phyloP scores from a whole-genome alignment of 1,140 invertebrate genomes.

The Ceratina japonica region DNA sequence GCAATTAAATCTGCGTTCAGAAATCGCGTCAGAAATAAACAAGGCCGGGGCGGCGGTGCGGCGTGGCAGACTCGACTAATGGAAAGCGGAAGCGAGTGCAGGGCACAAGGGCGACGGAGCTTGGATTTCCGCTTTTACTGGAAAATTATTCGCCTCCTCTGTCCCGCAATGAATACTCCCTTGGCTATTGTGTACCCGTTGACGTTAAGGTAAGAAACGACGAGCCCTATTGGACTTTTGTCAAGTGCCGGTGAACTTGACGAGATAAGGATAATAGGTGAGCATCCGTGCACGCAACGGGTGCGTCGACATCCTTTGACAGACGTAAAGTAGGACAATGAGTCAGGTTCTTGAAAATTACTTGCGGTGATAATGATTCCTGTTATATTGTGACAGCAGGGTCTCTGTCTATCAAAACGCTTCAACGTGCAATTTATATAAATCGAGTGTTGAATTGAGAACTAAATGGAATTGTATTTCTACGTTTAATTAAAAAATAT shows the following conservation, averaged over 20 bases:
- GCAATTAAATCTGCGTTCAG: slow-evolving; percentile 35
- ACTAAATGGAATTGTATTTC: no score
- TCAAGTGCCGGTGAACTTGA: slow-evolving; percentile 8
- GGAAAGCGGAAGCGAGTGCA: slow-evolving; percentile 14
- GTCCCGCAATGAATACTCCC: slow-evolving; percentile 16
- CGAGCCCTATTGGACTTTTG: slow-evolving; percentile 19
- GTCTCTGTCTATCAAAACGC: no score
- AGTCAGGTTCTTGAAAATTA: no score
- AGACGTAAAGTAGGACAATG: no score
- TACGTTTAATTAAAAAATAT: no score
- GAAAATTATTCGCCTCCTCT: slow-evolving; percentile 37
- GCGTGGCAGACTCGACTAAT: slow-evolving; percentile 7
- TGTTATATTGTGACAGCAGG: no score
- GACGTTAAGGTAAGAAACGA: slow-evolving; percentile 30
- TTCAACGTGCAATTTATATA: no score
- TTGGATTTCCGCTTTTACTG: slow-evolving; percentile 38
- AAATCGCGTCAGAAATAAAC: slow-evolving; percentile 35
- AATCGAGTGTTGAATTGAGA: no score
- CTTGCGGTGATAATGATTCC: no score
- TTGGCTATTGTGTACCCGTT: slow-evolving; percentile 22
- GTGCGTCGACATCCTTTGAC: not conserved
- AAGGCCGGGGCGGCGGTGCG: not conserved
- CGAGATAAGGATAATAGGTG: slow-evolving; percentile 30
- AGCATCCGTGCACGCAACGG: not conserved
- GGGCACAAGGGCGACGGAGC: slow-evolving; percentile 15